Evolutionary conservation across 2,113 vertebrate species (phyloP).

Genomic region (Plotosus lineatus): DNA sequence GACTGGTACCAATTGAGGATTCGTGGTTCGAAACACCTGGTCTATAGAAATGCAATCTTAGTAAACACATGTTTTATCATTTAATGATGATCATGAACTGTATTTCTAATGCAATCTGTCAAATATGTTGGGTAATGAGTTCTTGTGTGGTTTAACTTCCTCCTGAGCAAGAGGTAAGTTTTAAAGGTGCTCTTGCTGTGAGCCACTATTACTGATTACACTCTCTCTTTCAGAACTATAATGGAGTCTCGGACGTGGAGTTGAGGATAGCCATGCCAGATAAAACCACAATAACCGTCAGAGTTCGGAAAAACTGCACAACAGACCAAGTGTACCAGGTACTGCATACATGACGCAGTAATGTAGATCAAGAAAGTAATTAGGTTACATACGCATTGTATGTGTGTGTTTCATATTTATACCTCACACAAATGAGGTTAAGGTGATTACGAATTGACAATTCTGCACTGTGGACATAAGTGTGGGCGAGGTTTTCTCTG

Average conservation of each 20-base stretch:
- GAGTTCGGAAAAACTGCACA: constrained; percentile 96
- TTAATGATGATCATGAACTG: background rate
- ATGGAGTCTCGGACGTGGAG: constrained; percentile 78
- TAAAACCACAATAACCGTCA: constrained; percentile 84
- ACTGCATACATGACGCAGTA: constrained; percentile 43
- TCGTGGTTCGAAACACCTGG: too few species aligned
- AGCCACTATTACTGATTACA: too few species aligned
- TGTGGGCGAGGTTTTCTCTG: too few species aligned
- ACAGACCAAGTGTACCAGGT: constrained; percentile 99
- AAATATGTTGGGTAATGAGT: background rate
- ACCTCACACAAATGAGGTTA: background rate
- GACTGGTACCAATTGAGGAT: too few species aligned
- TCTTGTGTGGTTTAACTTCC: background rate
- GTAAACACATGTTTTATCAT: background rate
- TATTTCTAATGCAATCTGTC: background rate
- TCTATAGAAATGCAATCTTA: background rate
- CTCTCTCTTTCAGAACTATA: constrained; percentile 44
- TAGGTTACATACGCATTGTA: background rate
- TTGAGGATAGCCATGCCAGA: constrained; percentile 91
- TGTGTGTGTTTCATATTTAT: background rate
- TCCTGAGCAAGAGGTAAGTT: background rate
- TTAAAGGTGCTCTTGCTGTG: background rate
- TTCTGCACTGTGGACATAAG: background rate
- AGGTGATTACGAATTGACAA: background rate
- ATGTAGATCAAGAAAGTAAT: background rate